A percentile compares a stretch with the other conserved stretches of the same genome.
Conservation (phyloP, 1,140 invertebrate species). For the Sarcophaga bullata region DNA sequence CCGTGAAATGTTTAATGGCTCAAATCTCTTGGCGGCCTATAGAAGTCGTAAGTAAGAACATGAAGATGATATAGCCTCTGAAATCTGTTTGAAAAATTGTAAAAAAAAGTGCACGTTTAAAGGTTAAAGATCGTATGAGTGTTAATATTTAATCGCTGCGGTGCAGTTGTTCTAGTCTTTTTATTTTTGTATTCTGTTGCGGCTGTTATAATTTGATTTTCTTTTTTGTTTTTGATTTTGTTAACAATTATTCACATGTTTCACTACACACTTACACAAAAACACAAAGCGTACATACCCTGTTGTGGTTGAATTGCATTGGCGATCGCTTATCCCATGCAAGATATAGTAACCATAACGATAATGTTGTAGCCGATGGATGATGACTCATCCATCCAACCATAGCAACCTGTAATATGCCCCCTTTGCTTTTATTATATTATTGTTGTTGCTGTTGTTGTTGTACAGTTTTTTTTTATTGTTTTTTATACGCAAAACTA, state of each 20-base stretch:
- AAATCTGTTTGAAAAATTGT: too few relatives aligned
- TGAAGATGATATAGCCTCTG: too few relatives aligned
- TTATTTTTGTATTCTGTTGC: constrained; percentile 18
- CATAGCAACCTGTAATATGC: constrained; percentile 25
- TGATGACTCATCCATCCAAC: constrained; percentile 35
- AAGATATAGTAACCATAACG: not conserved
- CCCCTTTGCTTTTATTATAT: not conserved
- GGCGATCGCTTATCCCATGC: not conserved
- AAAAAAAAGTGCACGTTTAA: not conserved
- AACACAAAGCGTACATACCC: not conserved
- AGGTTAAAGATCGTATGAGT: not conserved
- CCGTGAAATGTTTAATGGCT: too few relatives aligned
- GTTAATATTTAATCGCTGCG: not conserved
- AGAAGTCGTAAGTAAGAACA: too few relatives aligned
- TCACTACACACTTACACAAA: not conserved
- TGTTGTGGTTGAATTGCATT: not conserved
- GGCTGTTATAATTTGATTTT: constrained; percentile 30
- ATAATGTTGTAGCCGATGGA: not conserved
- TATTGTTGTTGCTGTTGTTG: not conserved
- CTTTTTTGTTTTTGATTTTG: constrained; percentile 12
- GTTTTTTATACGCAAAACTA: not conserved
- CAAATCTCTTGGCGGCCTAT: too few relatives aligned
- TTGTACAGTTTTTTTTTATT: not conserved
- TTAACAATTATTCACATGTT: constrained; percentile 40
- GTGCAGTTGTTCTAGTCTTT: not conserved